phyloP scores from a whole-genome alignment of 2,113 vertebrate species.

The Oncorhynchus masou region DNA sequence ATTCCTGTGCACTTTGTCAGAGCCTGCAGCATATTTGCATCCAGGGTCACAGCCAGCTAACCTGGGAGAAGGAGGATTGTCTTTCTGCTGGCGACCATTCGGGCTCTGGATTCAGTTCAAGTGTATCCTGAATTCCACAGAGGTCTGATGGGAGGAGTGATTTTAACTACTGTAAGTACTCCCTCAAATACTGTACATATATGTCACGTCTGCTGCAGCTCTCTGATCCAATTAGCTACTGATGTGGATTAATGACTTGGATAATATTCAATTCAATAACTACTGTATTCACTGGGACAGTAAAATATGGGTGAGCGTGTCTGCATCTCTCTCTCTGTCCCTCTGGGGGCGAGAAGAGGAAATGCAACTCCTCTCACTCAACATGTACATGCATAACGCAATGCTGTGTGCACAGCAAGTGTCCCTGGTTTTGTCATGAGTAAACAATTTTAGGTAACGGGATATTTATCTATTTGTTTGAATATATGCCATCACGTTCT shows the following conservation, averaged over 20 bases:
- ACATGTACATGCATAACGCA: not conserved
- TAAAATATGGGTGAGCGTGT: not conserved
- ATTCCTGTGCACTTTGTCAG: conserved; percentile 53
- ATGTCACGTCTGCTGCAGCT: not conserved
- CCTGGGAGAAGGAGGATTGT: conserved; percentile 2
- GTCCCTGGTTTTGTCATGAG: not conserved
- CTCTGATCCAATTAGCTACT: not conserved
- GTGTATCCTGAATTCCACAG: not conserved
- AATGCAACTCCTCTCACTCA: not conserved
- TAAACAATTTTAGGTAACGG: not conserved
- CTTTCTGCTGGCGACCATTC: not conserved
- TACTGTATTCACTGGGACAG: not conserved
- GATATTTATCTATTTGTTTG: not conserved
- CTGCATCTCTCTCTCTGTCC: not conserved
- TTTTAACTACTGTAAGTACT: not conserved
- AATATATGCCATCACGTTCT: not conserved
- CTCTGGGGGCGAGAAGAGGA: not conserved
- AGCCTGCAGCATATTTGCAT: conserved; percentile 47
- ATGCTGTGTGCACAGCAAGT: too few species aligned
- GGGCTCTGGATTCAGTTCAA: not conserved
- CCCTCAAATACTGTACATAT: not conserved
- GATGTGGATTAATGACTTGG: not conserved
- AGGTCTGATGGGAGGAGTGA: not conserved
- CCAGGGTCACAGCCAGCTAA: conserved; percentile 1
- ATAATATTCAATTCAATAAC: not conserved